Evolutionary conservation across 2,113 vertebrate genomes (phyloP), one percentile per base, ranked within the genome.

Genomic region (Vulpes vulpes): DNA sequence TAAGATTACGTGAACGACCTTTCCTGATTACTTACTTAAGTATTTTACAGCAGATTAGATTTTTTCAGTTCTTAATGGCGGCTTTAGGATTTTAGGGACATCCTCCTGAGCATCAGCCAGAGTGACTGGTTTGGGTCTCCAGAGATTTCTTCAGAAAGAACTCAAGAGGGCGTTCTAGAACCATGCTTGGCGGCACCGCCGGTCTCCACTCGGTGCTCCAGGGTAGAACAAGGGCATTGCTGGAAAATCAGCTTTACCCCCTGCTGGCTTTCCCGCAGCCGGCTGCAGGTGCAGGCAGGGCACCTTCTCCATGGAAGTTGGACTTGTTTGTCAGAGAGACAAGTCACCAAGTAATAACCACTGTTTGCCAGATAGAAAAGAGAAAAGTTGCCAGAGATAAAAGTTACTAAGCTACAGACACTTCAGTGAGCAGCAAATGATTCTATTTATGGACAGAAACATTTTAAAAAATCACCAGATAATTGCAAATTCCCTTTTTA

Each of bases 191-290:
- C 6, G 15, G 22, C 4, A 19, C n/a, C 19, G 4, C 43, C 43
- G 7, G 43, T 1, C 43, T 43, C 43, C 43, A 43, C 43, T 43
- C 43, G 8, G 43, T 43, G 43, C 43, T 43, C 43, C 43, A 43
- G 43, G 43, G 43, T 43, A 43, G 27, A 5, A 7, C 0, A 25
- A 5, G 8, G 51, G 59, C 0, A 2, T 25, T 55, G 9, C 35
- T 15, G 20, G 35, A 30, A 55, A 49, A 15, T 17, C 25, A 43
- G 65, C 19, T 4, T 17, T 25, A 1, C 3, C 43, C 27, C 25
- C 71, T 53, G n/a, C 6, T 14, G 12, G 19, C 23, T 53, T 57
- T n/a, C 65, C 5, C 11, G 3, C 5, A 20, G 14, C 4, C 12
- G 15, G 4, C 27, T 6, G 2, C 1, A 69, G 30, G 5, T 16